Conservation (phyloP, 2,888 invertebrate species). For the Trilocha varians region DNA sequence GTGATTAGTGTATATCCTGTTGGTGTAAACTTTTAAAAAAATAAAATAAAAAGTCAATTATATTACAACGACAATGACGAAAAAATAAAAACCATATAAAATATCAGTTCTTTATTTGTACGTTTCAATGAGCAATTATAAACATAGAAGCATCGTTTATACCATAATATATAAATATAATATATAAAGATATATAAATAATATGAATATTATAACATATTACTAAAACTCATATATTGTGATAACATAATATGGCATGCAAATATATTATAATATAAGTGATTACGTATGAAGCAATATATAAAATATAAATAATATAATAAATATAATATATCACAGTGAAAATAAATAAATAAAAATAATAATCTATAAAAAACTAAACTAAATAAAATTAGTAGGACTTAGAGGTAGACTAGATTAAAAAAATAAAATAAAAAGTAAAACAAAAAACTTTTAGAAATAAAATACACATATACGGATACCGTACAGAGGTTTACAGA, state of each 20-base stretch:
- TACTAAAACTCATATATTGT: conserved; percentile 9
- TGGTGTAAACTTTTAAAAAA: too few species aligned
- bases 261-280: conserved; percentile 17
- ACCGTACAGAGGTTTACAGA: conserved; percentile 50
- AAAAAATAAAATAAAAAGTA: conserved; percentile 26
- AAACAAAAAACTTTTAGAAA: conserved; percentile 32
- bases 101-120: conserved; percentile 65
- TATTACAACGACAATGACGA: conserved; percentile 3
- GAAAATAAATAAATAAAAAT: conserved; percentile 9
- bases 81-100: conserved; percentile 12
- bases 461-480: conserved; percentile 67
- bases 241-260: conserved; percentile 12
- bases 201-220: conserved; percentile 3
- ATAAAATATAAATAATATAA: conserved; percentile 11
- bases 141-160: conserved; percentile 8
- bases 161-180: neutral
- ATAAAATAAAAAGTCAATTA: too few species aligned
- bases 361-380: conserved; percentile 16
- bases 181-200: conserved; percentile 3
- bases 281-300: conserved; percentile 18
- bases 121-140: conserved; percentile 33
- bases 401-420: conserved; percentile 55
- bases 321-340: conserved; percentile 11
- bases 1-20: too few species aligned
- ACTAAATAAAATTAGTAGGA: conserved; percentile 26